Conservation (phyloP, 2,888 invertebrate genomes). For the Drosophila subquinaria region DNA sequence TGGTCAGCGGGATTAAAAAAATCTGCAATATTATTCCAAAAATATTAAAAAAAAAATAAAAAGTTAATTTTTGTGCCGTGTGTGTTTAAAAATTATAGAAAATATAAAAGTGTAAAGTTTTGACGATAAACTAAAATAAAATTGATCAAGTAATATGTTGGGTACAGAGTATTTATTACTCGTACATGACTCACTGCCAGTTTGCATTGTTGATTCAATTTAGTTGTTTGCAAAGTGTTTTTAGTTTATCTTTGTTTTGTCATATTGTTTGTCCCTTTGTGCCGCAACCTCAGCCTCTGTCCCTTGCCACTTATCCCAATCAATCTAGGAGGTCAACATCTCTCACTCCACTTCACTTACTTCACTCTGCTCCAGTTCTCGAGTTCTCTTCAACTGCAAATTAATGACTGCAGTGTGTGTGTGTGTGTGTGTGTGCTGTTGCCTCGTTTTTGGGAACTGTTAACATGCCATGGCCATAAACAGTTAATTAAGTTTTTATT, state of each 20-base stretch:
- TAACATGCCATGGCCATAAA: slow-evolving; percentile 78
- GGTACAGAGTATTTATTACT: background rate
- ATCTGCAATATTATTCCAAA: slow-evolving; percentile 6
- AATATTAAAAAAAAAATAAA: background rate
- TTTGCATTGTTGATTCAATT: slow-evolving; percentile 1
- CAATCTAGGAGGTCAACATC: slow-evolving; percentile 14
- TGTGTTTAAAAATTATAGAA: background rate
- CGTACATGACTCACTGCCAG: background rate
- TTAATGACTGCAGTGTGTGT: slow-evolving; percentile 58
- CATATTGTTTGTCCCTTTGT: slow-evolving; percentile 5
- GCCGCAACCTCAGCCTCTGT: slow-evolving; percentile 23
- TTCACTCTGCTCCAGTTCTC: slow-evolving; percentile 14
- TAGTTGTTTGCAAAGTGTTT: slow-evolving; percentile 24
- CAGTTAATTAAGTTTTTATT: slow-evolving; percentile 81
- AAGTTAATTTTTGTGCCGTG: background rate
- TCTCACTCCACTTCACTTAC: background rate
- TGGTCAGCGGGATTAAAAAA: background rate
- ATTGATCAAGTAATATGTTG: background rate
- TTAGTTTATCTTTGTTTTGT: slow-evolving; percentile 26
- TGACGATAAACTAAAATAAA: slow-evolving; percentile 1
- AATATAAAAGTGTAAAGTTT: background rate
- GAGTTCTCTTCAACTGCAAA: slow-evolving; percentile 44
- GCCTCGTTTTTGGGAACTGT: slow-evolving; percentile 39
- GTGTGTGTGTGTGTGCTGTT: slow-evolving; percentile 38
- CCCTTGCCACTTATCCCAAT: slow-evolving; percentile 23